Percentiles rank a stretch among this genome's conserved stretches.
Conservation (phyloP, 2,113 vertebrate genomes). For the Vulpes lagopus region DNA sequence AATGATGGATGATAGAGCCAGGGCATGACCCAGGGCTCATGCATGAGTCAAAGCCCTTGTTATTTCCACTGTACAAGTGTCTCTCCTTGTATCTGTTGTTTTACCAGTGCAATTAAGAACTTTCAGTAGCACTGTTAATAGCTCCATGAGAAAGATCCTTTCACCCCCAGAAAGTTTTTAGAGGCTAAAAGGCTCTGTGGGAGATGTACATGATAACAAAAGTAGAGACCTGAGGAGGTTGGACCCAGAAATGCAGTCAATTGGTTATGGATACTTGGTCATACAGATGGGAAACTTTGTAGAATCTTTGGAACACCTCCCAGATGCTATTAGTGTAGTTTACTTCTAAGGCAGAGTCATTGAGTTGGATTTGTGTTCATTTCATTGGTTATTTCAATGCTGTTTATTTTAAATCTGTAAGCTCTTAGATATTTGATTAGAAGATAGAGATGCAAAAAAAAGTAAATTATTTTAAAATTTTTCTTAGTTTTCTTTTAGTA, state of each 20-base stretch:
- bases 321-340: background rate
- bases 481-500: conserved; percentile 2
- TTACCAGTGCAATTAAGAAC: background rate
- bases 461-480: background rate
- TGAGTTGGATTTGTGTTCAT: background rate
- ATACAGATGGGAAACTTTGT: background rate
- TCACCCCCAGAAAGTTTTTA: background rate
- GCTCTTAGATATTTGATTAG: background rate
- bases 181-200: background rate
- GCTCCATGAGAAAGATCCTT: background rate
- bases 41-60: background rate
- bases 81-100: background rate
- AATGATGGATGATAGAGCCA: background rate
- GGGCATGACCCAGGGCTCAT: background rate
- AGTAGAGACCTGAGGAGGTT: background rate
- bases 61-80: background rate
- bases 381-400: conserved; percentile 12
- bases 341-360: background rate
- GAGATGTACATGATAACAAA: background rate
- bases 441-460: background rate
- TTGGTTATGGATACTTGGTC: background rate
- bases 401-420: conserved; percentile 33
- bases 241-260: background rate
- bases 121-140: background rate
- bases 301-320: background rate